Conservation (phyloP, 2,888 invertebrate species). For the Phyllotreta striolata region DNA sequence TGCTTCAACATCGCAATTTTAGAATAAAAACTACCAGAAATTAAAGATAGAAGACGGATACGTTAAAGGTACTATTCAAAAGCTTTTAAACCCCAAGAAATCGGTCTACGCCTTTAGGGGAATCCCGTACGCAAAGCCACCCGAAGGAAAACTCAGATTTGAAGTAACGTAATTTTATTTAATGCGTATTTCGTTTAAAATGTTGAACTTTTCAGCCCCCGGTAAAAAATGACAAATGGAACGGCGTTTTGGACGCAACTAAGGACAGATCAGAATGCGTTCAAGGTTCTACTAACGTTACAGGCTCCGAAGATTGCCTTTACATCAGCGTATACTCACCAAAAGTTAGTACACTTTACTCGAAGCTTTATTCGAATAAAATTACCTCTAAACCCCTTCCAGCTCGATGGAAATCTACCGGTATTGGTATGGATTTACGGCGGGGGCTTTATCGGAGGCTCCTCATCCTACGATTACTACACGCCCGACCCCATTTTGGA, state of each 20-base stretch:
- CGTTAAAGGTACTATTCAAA: constrained; percentile 38
- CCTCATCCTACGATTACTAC: constrained; percentile 36
- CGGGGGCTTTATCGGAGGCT: constrained; percentile 43
- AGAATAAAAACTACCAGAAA: constrained; percentile 5
- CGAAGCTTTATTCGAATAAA: neutral
- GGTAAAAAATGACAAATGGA: constrained; percentile 42
- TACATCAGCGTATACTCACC: constrained; percentile 46
- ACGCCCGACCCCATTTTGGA: constrained; percentile 45
- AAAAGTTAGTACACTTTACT: constrained; percentile 34
- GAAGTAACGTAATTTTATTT: constrained; percentile 37
- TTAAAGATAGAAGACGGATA: constrained; percentile 35
- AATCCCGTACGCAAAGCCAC: constrained; percentile 44
- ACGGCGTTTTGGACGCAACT: constrained; percentile 38
- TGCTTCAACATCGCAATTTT: neutral
- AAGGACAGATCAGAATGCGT: constrained; percentile 39
- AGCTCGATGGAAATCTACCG: constrained; percentile 34
- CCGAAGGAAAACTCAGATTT: constrained; percentile 35
- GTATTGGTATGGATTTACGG: constrained; percentile 48
- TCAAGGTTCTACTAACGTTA: constrained; percentile 31
- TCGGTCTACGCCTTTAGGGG: constrained; percentile 38
- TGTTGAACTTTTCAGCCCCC: constrained; percentile 64
- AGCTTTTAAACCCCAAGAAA: neutral
- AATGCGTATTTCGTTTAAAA: no score
- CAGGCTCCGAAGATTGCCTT: constrained; percentile 45
- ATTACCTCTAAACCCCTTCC: neutral